Conservation (phyloP, 2,113 vertebrate genomes). For the Scomber scombrus region DNA sequence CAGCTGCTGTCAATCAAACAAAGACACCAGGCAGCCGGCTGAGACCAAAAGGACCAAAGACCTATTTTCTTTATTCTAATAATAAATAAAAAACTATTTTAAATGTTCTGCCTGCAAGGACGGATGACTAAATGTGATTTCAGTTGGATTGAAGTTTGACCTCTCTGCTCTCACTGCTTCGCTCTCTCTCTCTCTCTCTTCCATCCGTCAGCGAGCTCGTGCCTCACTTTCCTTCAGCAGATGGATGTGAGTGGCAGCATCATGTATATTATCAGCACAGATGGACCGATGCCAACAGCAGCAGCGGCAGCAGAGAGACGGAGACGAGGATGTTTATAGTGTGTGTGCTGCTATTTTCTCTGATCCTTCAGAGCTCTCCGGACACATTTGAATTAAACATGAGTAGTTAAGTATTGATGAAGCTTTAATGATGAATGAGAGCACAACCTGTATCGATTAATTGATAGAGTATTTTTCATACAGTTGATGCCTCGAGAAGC, state of each 20-base stretch:
- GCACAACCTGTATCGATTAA: neutral
- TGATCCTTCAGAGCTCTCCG: neutral
- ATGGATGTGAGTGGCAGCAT: conserved; percentile 16
- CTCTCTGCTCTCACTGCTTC: no score
- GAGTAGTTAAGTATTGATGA: conserved; percentile 1
- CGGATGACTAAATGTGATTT: no score
- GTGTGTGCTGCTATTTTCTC: conserved; percentile 1
- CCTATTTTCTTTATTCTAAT: no score
- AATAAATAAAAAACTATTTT: no score
- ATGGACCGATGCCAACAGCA: conserved; percentile 29
- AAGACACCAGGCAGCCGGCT: no score
- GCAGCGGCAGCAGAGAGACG: neutral
- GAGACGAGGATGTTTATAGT: neutral
- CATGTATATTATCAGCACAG: conserved; percentile 5
- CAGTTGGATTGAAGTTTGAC: no score
- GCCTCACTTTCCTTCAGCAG: conserved; percentile 1
- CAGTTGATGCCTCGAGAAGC: neutral
- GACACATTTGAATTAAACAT: conserved; percentile 22
- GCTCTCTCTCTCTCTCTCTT: neutral
- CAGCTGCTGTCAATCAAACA: no score
- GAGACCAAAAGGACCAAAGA: no score
- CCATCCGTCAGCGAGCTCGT: neutral
- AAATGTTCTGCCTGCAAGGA: no score
- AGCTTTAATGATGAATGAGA: conserved; percentile 23
- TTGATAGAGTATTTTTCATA: conserved; percentile 10